Evolutionary conservation across 2,113 vertebrate genomes (phyloP).

Genomic region (Paradoxurus hermaphroditus): DNA sequence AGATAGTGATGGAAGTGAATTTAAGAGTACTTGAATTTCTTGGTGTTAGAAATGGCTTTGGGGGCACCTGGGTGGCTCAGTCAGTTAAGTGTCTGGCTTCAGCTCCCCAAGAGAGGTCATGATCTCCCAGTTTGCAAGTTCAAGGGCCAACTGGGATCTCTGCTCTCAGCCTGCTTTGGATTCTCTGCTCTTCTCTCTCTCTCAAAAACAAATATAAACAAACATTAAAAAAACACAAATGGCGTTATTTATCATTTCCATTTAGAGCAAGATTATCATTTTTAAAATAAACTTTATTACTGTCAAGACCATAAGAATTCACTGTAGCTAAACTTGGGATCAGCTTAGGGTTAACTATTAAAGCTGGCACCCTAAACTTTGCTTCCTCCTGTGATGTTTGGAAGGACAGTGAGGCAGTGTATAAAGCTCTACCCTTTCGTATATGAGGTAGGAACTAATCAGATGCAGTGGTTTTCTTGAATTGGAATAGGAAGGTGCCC

Average conservation of each 20-base stretch:
- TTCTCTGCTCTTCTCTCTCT: no score
- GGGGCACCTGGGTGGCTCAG: no score
- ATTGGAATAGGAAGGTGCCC: neutral
- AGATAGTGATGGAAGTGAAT: neutral
- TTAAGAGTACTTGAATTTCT: neutral
- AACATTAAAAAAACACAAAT: neutral
- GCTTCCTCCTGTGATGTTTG: neutral
- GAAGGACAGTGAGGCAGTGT: neutral
- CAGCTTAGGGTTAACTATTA: neutral
- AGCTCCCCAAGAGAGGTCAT: no score
- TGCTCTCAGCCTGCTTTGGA: no score
- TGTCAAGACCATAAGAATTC: neutral
- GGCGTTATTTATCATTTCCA: neutral
- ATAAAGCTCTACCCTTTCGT: neutral
- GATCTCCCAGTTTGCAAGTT: no score
- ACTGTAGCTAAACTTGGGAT: neutral
- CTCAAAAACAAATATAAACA: no score
- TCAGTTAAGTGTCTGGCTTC: no score
- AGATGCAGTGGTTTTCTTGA: neutral
- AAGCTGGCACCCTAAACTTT: neutral
- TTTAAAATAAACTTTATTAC: neutral
- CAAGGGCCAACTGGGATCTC: no score
- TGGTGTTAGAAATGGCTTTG: neutral
- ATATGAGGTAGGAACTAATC: neutral
- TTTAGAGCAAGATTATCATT: neutral